Evolutionary conservation across 2,888 invertebrate species (phyloP).

Genomic region (Xylota segnis): DNA sequence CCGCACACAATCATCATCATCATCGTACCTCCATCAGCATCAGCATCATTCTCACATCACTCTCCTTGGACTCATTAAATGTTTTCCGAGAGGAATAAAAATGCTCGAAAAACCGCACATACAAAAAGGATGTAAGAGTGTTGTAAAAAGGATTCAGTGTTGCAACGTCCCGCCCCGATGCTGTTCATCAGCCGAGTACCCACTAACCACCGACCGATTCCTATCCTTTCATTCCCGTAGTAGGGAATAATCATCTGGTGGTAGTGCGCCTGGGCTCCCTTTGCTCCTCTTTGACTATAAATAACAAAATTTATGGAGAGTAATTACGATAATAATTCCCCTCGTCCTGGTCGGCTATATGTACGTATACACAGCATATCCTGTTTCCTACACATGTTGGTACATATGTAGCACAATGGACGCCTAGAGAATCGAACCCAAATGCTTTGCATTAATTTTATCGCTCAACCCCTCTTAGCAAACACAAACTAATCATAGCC

Average conservation of each 20-base stretch:
- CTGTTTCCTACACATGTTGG: no score
- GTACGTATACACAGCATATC: slow-evolving; percentile 29
- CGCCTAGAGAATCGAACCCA: slow-evolving; percentile 34
- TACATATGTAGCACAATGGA: slow-evolving; percentile 5
- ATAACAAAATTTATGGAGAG: slow-evolving; percentile 75
- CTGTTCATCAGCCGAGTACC: not conserved
- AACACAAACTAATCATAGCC: slow-evolving; percentile 65
- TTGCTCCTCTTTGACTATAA: slow-evolving; percentile 46
- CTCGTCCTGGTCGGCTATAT: slow-evolving; percentile 40
- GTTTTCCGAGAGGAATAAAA: slow-evolving; percentile 68
- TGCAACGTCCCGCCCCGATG: not conserved
- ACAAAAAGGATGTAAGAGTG: slow-evolving; percentile 55
- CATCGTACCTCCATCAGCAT: slow-evolving; percentile 14
- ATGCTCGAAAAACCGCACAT: slow-evolving; percentile 66
- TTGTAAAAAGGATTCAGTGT: slow-evolving; percentile 45
- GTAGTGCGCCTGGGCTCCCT: slow-evolving; percentile 21
- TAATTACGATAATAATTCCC: slow-evolving; percentile 75
- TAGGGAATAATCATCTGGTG: slow-evolving; percentile 42
- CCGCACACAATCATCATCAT: slow-evolving; percentile 38
- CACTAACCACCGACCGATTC: slow-evolving; percentile 8
- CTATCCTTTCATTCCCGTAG: slow-evolving; percentile 8
- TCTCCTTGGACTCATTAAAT: slow-evolving; percentile 75
- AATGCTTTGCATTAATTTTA: slow-evolving; percentile 70
- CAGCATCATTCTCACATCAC: slow-evolving; percentile 67
- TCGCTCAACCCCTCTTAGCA: slow-evolving; percentile 3